Base-by-base conservation (phyloP, 2,113 vertebrate genomes). In the Rhinolophus ferrumequinum region DNA sequence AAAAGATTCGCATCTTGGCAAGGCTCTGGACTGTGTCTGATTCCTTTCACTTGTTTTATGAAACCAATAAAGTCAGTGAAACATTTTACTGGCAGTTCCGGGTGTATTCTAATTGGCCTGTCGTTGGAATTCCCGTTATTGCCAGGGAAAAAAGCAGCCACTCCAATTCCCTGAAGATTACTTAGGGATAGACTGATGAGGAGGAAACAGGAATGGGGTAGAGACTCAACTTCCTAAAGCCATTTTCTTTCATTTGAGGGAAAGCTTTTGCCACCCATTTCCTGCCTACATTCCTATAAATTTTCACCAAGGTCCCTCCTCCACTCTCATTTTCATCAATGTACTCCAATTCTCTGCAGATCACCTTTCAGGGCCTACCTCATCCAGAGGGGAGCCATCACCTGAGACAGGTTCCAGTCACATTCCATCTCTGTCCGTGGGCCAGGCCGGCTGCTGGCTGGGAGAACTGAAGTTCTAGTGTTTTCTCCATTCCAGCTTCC, bases 61-160 rank as follows among this genome's bases (percentile, higher is more conserved):
- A 97, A 97, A 95, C 90, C 88, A 82, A 96, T 94, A 86, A 98
- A 98, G 92, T 60, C 84, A 73, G 28, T 97, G 90, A 98, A 98
- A 96, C 0, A 0, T 96, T 96, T 98, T 97, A 97, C 82, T 84
- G 97, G 93, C 97, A 98, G 91, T 79, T 96, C 93, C 76, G 87
- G 92, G 1, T 0, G 92, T 97, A 83, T 94, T 96, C 76, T 96
- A 94, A 58, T 97, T 98, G 97, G 97, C 90, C 89, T 76, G 80
- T 90, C 91, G 64, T 90, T 93, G 94, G 73, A 95, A 97, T 98
- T 96, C 97, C 82, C 41, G 22, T 95, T 86, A 96, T 38, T 95
- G 97, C 80, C 86, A 76, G 82, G 67, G 85, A 93, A 93, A 92
- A 96, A 50, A 50, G 67, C 94, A 95, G 80, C 75, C 2, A 0